Conservation (phyloP, 2,113 vertebrate genomes). For the Corythaixoides concolor region DNA sequence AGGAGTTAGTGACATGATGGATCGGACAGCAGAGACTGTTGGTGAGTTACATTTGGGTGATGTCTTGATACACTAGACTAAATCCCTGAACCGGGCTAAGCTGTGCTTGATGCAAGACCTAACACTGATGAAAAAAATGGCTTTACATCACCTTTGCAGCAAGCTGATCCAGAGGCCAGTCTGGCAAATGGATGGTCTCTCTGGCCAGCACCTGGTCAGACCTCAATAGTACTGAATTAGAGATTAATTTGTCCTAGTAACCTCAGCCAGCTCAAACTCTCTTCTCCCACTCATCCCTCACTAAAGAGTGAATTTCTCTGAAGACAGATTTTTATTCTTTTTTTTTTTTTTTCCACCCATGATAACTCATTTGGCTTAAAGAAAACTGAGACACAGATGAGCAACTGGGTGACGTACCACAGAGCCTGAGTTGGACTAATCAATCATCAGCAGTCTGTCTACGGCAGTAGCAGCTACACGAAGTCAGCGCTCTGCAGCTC, state of each 20-base stretch:
- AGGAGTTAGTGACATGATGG: constrained; percentile 1
- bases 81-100: constrained; percentile 8
- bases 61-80: not conserved
- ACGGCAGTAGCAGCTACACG: not conserved
- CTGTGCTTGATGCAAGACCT: not conserved
- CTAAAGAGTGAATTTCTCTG: not conserved
- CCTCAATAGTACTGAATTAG: not conserved
- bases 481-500: not conserved
- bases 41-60: not conserved
- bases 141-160: constrained; percentile 4
- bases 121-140: not conserved
- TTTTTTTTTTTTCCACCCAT: not conserved
- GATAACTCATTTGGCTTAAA: not conserved
- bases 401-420: not conserved
- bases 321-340: not conserved
- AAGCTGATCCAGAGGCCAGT: not conserved
- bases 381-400: constrained; percentile 3
- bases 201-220: not conserved
- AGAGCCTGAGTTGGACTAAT: not conserved
- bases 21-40: not conserved
- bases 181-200: not conserved
- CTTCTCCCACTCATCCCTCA: not conserved
- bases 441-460: not conserved
- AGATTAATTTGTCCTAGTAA: not conserved
- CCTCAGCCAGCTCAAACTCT: not conserved